Percentiles rank a stretch among this genome's conserved stretches.
phyloP scores from a whole-genome alignment of 2,113 vertebrate species.

The Oophaga pumilio region DNA sequence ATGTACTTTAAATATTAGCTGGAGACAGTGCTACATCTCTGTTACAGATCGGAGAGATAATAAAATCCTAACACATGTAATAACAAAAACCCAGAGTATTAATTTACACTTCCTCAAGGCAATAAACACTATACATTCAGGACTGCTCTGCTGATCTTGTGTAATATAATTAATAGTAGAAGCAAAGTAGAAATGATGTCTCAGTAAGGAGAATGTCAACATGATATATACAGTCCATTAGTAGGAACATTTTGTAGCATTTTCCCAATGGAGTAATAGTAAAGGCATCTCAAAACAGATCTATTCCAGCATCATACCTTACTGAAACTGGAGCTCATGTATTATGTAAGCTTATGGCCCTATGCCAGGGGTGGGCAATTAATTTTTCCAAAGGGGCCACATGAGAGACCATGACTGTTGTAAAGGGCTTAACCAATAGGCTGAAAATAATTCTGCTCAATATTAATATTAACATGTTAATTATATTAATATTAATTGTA shows the following conservation, averaged over 20 bases:
- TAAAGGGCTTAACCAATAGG: too few species aligned
- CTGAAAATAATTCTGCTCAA: too few species aligned
- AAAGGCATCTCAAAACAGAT: background rate
- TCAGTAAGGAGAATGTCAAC: background rate
- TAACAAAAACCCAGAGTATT: conserved; percentile 24
- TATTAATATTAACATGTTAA: too few species aligned
- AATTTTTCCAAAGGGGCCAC: too few species aligned
- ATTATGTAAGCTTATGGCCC: background rate
- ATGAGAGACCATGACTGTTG: too few species aligned
- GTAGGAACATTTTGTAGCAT: background rate
- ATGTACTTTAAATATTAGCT: conserved; percentile 12
- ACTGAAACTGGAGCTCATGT: background rate
- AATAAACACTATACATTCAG: conserved; percentile 21
- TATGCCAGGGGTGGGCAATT: background rate
- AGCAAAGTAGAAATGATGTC: background rate
- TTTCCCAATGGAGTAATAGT: background rate
- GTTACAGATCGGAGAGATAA: background rate
- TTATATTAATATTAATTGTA: too few species aligned
- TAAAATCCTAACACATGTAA: conserved; percentile 25
- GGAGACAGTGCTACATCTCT: background rate
- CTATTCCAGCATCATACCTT: background rate
- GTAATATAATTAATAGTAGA: background rate
- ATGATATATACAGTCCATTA: background rate
- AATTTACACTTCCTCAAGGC: conserved; percentile 20
- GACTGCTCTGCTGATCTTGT: conserved; percentile 19